Base-by-base conservation (phyloP, 1,140 invertebrate species). In the Acromyrmex echinatior region DNA sequence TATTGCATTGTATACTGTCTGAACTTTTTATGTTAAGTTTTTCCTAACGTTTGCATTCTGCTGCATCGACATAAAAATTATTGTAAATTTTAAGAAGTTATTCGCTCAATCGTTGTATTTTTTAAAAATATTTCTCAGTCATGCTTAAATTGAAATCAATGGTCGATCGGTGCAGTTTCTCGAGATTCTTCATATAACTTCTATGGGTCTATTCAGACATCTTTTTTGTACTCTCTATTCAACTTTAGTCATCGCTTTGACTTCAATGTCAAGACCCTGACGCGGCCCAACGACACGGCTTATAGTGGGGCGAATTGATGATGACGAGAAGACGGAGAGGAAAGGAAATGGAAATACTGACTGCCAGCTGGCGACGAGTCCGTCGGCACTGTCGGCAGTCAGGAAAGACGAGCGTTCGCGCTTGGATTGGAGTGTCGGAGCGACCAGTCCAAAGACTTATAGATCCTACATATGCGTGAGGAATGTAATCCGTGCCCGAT, bases 341-440 rank as follows among this genome's bases (percentile, higher is more conserved):
- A 74, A 89, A 63, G 71, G 62, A 73, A 71, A 39, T 53, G 65
- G 70, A 74, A 76, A 85, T 78, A 77, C 62, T 87, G 21, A 58
- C 58, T 79, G 25, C 66, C 63, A 71, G 58, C 73, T 88, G 66
- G 86, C 85, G 78, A 74, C 89, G 56, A 49, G 56, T 62, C n/a
- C 62, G 28, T 28, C 77, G 91, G 45, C 90, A 45, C 39, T 45
- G 39, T 45, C 39, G 39, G 45, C 89, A 90, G 92, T 92, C 79
- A 86, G 66, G 82, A 88, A 18, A 80, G 78, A 71, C 90, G 80
- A 91, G 86, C 91, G 81, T 77, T 86, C 78, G 80, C 86, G 92
- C 91, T 92, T 92, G 94, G 93, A 94, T 91, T 94, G 94, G 93
- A 93, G 94, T 93, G 92, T 95, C 94, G 94, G 94, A 94, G 94